These are phyloP conservation scores for Amphiura filiformis DNA, from an alignment of 35 echinoderm and acorn worm genomes.

Conservation along the genomic window DNA sequence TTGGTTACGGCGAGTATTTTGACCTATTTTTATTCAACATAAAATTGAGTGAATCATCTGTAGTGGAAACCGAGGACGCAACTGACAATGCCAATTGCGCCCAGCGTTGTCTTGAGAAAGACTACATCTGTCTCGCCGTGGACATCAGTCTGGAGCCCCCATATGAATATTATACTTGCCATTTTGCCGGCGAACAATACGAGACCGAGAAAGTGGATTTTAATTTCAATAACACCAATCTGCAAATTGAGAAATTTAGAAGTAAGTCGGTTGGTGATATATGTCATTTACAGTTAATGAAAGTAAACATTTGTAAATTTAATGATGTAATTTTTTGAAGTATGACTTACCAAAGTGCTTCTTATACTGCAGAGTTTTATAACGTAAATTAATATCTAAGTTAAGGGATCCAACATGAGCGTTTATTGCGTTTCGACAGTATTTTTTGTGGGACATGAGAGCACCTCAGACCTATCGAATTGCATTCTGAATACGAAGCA, in stretches of 20 bases:
- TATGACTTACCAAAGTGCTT: too few relatives aligned
- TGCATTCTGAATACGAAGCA: too few relatives aligned
- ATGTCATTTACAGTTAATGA: too few relatives aligned
- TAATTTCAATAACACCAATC: background rate
- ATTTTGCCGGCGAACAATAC: background rate
- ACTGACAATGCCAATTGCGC: background rate
- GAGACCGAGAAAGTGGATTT: background rate
- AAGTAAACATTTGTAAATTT: too few relatives aligned
- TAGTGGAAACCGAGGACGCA: background rate
- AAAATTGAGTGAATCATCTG: background rate
- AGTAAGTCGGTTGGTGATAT: too few relatives aligned
- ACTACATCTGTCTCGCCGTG: background rate
- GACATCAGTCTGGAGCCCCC: background rate
- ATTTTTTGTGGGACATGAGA: too few relatives aligned
- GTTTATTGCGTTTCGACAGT: too few relatives aligned
- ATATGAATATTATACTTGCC: background rate
- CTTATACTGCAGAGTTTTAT: too few relatives aligned
- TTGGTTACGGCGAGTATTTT: background rate
- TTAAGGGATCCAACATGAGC: too few relatives aligned
- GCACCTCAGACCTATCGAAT: too few relatives aligned
- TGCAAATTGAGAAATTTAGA: constrained; percentile 1
- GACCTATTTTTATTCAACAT: background rate
- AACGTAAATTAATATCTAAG: too few relatives aligned
- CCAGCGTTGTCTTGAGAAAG: background rate
- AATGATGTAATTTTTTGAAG: too few relatives aligned